Evolutionary conservation across 2,888 invertebrate species (phyloP).

Genomic region (Pristionchus japonicus): DNA sequence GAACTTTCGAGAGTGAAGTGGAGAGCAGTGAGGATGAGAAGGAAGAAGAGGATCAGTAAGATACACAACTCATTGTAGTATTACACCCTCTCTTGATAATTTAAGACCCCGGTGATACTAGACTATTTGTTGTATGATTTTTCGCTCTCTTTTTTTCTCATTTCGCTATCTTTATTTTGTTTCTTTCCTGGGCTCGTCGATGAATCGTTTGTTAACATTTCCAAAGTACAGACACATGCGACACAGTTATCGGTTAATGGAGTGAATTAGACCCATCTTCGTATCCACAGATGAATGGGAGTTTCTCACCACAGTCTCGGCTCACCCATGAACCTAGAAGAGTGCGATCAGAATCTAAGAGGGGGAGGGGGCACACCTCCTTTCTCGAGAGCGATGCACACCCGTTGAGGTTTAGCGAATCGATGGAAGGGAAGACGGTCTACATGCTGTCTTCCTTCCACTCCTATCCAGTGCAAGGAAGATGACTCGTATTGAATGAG

Average conservation of each 20-base stretch:
- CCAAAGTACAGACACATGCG: not conserved
- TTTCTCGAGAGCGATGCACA: slow-evolving; percentile 38
- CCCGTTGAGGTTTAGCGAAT: slow-evolving; percentile 28
- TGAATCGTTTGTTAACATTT: slow-evolving; percentile 6
- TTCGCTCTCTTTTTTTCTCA: not conserved
- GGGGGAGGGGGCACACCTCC: not conserved
- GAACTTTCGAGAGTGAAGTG: slow-evolving; percentile 98
- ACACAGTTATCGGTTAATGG: not conserved
- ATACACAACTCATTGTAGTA: slow-evolving; percentile 47
- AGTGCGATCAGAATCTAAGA: not conserved
- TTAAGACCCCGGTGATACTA: not conserved
- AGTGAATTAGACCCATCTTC: not conserved
- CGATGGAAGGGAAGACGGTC: not conserved
- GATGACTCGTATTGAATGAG: slow-evolving; percentile 23
- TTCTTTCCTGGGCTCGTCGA: not conserved
- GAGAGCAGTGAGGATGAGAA: slow-evolving; percentile 83
- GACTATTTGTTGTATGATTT: not conserved
- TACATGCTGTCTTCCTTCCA: slow-evolving; percentile 4
- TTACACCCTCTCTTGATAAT: not conserved
- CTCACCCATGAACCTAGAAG: slow-evolving; percentile 24
- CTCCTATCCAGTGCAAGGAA: slow-evolving; percentile 32
- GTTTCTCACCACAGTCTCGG: slow-evolving; percentile 25
- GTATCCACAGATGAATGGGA: slow-evolving; percentile 47
- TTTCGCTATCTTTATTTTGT: not conserved
- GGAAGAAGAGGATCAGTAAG: slow-evolving; percentile 82